Evolutionary conservation across 1,140 invertebrate species (phyloP).

Genomic region (Scaptomyza graminum): DNA sequence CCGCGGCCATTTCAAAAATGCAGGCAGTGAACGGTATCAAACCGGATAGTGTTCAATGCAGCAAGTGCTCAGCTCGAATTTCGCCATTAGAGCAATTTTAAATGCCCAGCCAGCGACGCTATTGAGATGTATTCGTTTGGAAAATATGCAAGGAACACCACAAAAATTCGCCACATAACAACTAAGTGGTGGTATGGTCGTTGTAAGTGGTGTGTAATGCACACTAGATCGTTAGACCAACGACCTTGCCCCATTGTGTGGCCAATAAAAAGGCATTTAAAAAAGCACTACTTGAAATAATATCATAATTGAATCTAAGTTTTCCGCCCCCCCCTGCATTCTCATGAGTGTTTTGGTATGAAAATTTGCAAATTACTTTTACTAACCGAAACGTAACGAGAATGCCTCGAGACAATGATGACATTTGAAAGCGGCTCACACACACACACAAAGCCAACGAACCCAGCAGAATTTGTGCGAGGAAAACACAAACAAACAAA

Average conservation of each 20-base stretch:
- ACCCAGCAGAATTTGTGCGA: conserved; percentile 2
- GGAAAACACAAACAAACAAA: conserved; percentile 16
- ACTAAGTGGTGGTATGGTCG: conserved; percentile 3
- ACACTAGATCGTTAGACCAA: conserved; percentile 18
- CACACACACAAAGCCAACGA: conserved; percentile 17
- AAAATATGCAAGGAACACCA: conserved; percentile 58
- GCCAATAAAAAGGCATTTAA: conserved; percentile 63
- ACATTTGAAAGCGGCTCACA: conserved; percentile 52
- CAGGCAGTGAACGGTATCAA: conserved; percentile 38
- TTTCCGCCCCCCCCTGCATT: conserved; percentile 6
- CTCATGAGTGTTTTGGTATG: conserved; percentile 14
- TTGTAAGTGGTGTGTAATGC: conserved; percentile 7
- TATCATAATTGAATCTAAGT: conserved; percentile 76
- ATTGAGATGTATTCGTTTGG: conserved; percentile 60
- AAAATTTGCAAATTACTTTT: conserved; percentile 55
- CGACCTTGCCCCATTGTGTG: conserved; percentile 23
- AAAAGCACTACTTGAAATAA: conserved; percentile 70
- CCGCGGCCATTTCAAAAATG: conserved; percentile 7
- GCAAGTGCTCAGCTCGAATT: conserved; percentile 62
- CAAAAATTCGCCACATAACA: conserved; percentile 28
- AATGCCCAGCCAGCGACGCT: conserved; percentile 40
- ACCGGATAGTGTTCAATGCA: conserved; percentile 69
- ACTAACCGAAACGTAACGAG: conserved; percentile 28
- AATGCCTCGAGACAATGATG: conserved; percentile 68
- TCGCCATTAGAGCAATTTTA: conserved; percentile 56